Conservation (phyloP, 2,888 invertebrate genomes). For the Drepana falcataria region DNA sequence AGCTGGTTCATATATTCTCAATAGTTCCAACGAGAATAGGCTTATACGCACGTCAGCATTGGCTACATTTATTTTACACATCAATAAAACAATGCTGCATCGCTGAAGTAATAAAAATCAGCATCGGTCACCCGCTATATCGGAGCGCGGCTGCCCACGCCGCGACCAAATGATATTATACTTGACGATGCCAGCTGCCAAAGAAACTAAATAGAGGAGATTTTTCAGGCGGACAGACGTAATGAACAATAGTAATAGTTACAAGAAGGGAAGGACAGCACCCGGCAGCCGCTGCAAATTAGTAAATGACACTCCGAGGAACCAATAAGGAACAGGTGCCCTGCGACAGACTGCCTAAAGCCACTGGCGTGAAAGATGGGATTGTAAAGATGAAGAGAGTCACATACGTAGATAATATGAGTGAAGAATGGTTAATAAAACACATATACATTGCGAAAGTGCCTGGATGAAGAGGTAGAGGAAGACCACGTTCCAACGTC, state of each 20-base stretch:
- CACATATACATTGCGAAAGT: too few relatives aligned
- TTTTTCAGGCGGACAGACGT: constrained; percentile 64
- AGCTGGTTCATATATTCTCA: constrained; percentile 16
- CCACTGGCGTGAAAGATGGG: too few relatives aligned
- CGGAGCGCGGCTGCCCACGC: constrained; percentile 57
- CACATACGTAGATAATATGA: too few relatives aligned
- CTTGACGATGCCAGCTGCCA: constrained; percentile 64
- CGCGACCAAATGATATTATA: constrained; percentile 63
- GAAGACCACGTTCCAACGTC: too few relatives aligned
- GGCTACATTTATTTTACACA: constrained; percentile 44
- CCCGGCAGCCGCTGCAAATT: constrained; percentile 19
- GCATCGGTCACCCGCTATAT: constrained; percentile 65
- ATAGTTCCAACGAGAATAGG: constrained; percentile 29
- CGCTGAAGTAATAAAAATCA: constrained; percentile 62
- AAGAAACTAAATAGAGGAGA: constrained; percentile 72
- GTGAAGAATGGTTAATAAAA: too few relatives aligned
- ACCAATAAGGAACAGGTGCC: not conserved
- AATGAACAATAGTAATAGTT: constrained; percentile 65
- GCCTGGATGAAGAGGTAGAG: too few relatives aligned
- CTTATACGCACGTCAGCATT: constrained; percentile 33
- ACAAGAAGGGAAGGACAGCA: constrained; percentile 53
- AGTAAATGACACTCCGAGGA: constrained; percentile 17
- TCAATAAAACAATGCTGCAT: constrained; percentile 69
- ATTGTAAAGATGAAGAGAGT: too few relatives aligned
- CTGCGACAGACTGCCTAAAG: too few relatives aligned